A percentile compares a stretch with the other conserved stretches of the same genome.
phyloP scores from a whole-genome alignment of 2,113 vertebrate species.

The Myrmophylax atrothorax region DNA sequence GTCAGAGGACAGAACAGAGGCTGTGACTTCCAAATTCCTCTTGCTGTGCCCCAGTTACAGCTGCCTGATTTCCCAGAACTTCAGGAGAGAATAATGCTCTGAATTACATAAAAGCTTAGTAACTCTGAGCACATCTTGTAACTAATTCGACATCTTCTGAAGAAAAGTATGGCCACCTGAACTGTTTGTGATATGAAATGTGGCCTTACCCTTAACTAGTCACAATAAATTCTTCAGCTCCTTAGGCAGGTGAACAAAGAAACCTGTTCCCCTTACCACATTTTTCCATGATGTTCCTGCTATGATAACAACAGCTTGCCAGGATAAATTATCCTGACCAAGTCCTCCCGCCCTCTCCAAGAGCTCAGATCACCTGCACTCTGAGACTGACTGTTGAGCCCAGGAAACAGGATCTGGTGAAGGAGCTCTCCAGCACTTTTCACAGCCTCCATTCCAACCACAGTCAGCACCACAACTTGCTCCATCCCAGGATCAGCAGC shows the following conservation, averaged over 20 bases:
- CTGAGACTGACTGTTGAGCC: background rate
- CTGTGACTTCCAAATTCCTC: background rate
- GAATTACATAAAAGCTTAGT: background rate
- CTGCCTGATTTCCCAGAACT: background rate
- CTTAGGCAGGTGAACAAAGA: background rate
- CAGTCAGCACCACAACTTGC: slow-evolving; percentile 71
- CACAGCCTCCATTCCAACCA: slow-evolving; percentile 61
- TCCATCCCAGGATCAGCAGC: slow-evolving; percentile 62
- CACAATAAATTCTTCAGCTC: background rate
- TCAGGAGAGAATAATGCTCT: background rate
- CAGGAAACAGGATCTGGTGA: slow-evolving; percentile 42
- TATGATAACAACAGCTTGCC: background rate
- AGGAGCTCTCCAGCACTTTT: slow-evolving; percentile 62
- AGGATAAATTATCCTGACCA: background rate
- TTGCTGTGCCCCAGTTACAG: background rate
- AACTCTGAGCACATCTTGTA: background rate
- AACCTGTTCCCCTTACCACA: background rate
- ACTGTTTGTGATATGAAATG: background rate
- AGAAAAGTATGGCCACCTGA: background rate
- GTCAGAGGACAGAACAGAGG: background rate
- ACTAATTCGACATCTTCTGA: background rate
- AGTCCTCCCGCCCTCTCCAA: background rate
- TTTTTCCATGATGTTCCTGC: background rate
- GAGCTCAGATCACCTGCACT: slow-evolving; percentile 14
- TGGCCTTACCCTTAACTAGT: background rate